Conservation (phyloP, 2,113 vertebrate genomes). For the Ageneiosus marmoratus region DNA sequence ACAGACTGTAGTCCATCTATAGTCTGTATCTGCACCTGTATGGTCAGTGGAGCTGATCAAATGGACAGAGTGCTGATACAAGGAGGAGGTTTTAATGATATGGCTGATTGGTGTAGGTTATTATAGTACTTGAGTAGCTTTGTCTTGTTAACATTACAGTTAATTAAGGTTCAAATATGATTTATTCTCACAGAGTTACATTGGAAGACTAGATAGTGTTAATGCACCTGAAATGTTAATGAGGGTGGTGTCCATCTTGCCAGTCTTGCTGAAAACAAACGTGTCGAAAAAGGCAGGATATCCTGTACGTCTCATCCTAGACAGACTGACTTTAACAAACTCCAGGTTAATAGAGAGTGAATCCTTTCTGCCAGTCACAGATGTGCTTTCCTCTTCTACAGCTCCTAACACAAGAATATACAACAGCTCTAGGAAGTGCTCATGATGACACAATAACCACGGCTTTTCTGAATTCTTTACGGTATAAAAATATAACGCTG, state of each 20-base stretch:
- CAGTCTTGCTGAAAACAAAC: slow-evolving; percentile 80
- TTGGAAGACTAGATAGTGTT: slow-evolving; percentile 2
- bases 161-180: not conserved
- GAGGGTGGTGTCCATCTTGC: slow-evolving; percentile 94
- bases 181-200: not conserved
- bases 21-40: no score
- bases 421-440: not conserved
- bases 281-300: slow-evolving; percentile 89
- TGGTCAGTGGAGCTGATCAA: no score
- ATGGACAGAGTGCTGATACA: no score
- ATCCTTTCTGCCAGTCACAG: slow-evolving; percentile 96
- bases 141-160: no score
- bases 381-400: slow-evolving; percentile 91
- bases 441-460: not conserved
- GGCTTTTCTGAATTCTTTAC: not conserved
- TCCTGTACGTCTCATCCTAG: slow-evolving; percentile 89
- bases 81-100: no score
- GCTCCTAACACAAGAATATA: slow-evolving; percentile 71
- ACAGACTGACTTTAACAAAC: slow-evolving; percentile 97
- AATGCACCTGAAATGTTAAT: slow-evolving; percentile 95
- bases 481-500: not conserved
- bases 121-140: no score
- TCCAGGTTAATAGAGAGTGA: slow-evolving; percentile 97
- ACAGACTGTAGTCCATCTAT: no score
- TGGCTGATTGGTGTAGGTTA: no score